Evolutionary conservation across 2,888 invertebrate genomes (phyloP).

Genomic region (Muscina levida): DNA sequence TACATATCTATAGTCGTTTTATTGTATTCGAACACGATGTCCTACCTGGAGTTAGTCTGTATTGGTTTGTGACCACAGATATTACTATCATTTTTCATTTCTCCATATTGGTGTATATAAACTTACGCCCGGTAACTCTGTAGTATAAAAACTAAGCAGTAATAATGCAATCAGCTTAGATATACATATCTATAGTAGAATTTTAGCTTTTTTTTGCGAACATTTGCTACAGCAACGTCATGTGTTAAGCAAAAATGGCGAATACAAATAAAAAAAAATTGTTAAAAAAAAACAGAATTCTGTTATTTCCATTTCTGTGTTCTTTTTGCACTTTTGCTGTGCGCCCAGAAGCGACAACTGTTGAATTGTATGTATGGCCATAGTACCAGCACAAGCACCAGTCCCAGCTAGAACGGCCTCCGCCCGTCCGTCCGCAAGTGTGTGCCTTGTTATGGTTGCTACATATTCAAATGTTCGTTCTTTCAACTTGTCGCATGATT

Average conservation of each 20-base stretch:
- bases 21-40: no score
- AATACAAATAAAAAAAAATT: not conserved
- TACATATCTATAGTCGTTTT: no score
- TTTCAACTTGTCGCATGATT: conserved; percentile 7
- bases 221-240: conserved; percentile 10
- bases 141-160: not conserved
- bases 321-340: conserved; percentile 25
- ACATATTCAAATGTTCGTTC: conserved; percentile 15
- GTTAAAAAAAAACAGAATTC: conserved; percentile 12
- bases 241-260: not conserved
- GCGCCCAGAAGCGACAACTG: conserved; percentile 64
- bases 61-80: no score
- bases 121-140: conserved; percentile 10
- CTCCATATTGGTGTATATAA: no score
- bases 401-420: not conserved
- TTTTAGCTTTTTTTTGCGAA: conserved; percentile 5
- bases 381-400: not conserved
- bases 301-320: conserved; percentile 21
- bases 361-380: conserved; percentile 56
- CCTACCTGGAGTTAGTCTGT: no score
- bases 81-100: no score
- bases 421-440: no score
- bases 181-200: no score
- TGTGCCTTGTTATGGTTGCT: conserved; percentile 21
- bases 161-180: conserved; percentile 22